Evolutionary conservation across 1,140 invertebrate genomes (phyloP), one percentile per base, ranked within the genome.

Genomic region (Whitmania pigra): DNA sequence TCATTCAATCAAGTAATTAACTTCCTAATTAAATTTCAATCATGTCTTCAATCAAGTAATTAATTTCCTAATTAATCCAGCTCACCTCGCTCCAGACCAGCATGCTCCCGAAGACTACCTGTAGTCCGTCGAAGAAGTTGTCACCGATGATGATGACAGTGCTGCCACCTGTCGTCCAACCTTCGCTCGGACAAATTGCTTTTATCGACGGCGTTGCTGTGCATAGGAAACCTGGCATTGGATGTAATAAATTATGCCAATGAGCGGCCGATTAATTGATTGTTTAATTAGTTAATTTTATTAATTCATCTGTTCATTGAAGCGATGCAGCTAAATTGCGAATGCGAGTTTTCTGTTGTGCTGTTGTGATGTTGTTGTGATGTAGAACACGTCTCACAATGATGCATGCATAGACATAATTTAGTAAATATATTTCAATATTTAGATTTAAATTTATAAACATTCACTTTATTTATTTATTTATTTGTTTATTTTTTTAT

Each of bases 111-210:
- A 99, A 99, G 15, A 97, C 93, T 17, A 99, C 95, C 78, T 99
- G 96, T 7, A 99, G 87, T 29, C 96, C 96, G 77, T 99, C 96
- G 82, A 98, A 98, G 86, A 99, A 99, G 85, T 99, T 97, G 80
- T 99, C 97, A 31, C 97, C 97, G 66, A 99, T 93, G 74, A 99
- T 97, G 80, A 99, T 96, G 72, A 99, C 94, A 0, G 93, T 96
- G 1, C 92, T 92, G 4, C 95, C 94, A 25, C 92, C 90, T 27
- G 83, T 84, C 60, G 94, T 98, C 95, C 95, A 99, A 18, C 95
- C 96, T 86, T 99, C 96, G 78, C 91, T 96, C 1, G 96, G 97
- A 75, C 91, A 96, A 82, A 99, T 95, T 67, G 94, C 93, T 84
- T 99, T 99, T 82, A 99, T 98, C 81, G 92, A 94, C 43, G 97